Conservation (phyloP, 2,888 invertebrate genomes). For the Meganola albula region DNA sequence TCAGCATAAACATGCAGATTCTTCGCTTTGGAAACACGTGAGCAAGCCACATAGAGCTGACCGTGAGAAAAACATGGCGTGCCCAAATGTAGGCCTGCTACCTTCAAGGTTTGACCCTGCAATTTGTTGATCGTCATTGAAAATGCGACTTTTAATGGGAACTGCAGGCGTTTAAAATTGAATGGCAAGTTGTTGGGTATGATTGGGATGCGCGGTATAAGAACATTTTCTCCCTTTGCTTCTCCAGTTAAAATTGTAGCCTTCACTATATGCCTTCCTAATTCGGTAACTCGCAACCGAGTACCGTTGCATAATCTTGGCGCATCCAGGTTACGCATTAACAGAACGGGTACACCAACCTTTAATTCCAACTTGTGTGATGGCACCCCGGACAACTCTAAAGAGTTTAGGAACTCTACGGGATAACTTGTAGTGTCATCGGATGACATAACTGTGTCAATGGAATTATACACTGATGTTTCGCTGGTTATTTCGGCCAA, state of each 20-base stretch:
- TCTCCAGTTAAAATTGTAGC: slow-evolving; percentile 14
- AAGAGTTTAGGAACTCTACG: too few species aligned
- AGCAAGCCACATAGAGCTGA: slow-evolving; percentile 41
- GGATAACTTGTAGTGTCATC: too few species aligned
- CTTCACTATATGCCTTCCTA: too few species aligned
- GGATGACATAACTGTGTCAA: too few species aligned
- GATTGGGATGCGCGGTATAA: slow-evolving; percentile 11
- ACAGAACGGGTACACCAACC: too few species aligned
- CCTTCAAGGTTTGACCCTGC: slow-evolving; percentile 40
- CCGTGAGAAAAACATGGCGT: slow-evolving; percentile 39
- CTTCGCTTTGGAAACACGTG: slow-evolving; percentile 24
- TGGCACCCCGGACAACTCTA: too few species aligned
- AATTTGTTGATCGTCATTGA: slow-evolving; percentile 36
- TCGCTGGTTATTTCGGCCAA: too few species aligned
- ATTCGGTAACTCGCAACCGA: slow-evolving; percentile 10
- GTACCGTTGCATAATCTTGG: too few species aligned
- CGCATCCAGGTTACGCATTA: too few species aligned
- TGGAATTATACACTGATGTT: too few species aligned
- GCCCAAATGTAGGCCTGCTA: slow-evolving; percentile 38
- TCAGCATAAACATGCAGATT: slow-evolving; percentile 25
- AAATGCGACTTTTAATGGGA: slow-evolving; percentile 12
- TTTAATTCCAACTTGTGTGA: too few species aligned
- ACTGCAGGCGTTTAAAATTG: slow-evolving; percentile 13
- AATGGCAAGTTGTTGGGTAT: slow-evolving; percentile 12
- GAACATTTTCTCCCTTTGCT: slow-evolving; percentile 9